Base-by-base conservation (phyloP, 2,113 vertebrate species). In the Australoheros scitulus region DNA sequence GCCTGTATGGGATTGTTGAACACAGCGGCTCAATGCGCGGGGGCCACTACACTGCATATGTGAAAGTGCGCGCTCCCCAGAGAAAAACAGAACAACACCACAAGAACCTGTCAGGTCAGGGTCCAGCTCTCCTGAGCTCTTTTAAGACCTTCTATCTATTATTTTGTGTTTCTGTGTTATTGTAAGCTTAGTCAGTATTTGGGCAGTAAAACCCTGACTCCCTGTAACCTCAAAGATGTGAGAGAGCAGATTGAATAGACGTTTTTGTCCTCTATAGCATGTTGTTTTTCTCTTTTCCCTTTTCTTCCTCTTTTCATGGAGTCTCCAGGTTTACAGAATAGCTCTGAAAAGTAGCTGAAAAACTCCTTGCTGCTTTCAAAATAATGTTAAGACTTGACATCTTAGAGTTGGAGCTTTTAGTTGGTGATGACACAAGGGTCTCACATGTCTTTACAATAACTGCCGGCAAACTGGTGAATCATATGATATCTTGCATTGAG, bases 11-110 rank as follows among this genome's bases (percentile, higher is more conserved):
- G 85, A 96, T 99, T 85, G 98, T 99, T 29, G 98, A 99, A 76
- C 98, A 99, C 57, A 98, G 97, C 1, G 98, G 98, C 50, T 99
- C 98, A 0, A 99, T 99, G 98, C 96, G 97, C 64, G 98, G 97
- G 6, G 98, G 98, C 5, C 98, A 99, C 87, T 99, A 99, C 72
- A 95, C 97, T 0, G 98, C 98, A 0, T 99, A 99, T 15, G 98
- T 99, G 77, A 99, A 97, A 95, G 97, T 99, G 79, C 96, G 98
- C n/a, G 43, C 95, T 13, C 95, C 97, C 2, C 96, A 96, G 89
- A 96, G 92, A 92, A 97, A 95, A 83, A 47, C 92, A 0, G 97
- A 98, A 10, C 95, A 95, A 29, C 95, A 96, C 26, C 94, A 95
- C 86, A 96, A 95, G 86, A 96, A 96, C 89, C 85, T 96, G 79